Evolutionary conservation across 2,113 vertebrate genomes (phyloP), one percentile per base, ranked within the genome.

Genomic region (Hipposideros armiger): DNA sequence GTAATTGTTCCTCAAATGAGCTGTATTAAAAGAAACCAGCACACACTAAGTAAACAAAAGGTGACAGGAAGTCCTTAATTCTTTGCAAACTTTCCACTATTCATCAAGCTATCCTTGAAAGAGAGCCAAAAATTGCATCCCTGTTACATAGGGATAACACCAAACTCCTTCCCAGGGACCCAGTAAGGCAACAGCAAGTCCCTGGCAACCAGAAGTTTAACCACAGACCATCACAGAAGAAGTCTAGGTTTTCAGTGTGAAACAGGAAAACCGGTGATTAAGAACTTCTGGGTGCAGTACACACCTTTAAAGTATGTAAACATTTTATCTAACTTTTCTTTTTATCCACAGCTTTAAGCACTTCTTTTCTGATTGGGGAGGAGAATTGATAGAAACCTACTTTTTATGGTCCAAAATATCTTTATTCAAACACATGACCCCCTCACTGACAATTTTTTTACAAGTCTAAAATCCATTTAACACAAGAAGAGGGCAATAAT

Each of bases 1-100:
- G 50, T 73, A n/a, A 92, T 84, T 94, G 78, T 45, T 47, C 64
- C 50, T 88, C 90, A 93, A 80, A 73, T 67, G 50, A 90, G 16
- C 36, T 85, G 58, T 47, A 73, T 26, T 62, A 15, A 72, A 56
- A 88, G 78, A 96, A 94, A 72, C 40, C 50, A 70, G n/a, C 8
- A 93, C 26, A 83, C 36, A 95, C 17, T 67, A 78, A 73, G 16
- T 78, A 60, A 93, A 73, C 28, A 50, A 77, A 86, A 64, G 24
- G 36, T 36, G n/a, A 87, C 20, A 87, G 32, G 56, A 90, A 95
- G 42, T 84, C 42, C 10, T 85, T 84, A 52, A 76, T 90, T 90
- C 32, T 73, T 85, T 80, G 56, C 30, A 66, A 82, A 93, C 28
- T 81, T 69, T 62, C n/a, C 54, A 67, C 26, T 14, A 26, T n/a